Percentiles rank a stretch among this genome's conserved stretches.
These are phyloP conservation scores for Anser cygnoides DNA, from an alignment of 2,113 vertebrate species.

Conservation along the genomic window DNA sequence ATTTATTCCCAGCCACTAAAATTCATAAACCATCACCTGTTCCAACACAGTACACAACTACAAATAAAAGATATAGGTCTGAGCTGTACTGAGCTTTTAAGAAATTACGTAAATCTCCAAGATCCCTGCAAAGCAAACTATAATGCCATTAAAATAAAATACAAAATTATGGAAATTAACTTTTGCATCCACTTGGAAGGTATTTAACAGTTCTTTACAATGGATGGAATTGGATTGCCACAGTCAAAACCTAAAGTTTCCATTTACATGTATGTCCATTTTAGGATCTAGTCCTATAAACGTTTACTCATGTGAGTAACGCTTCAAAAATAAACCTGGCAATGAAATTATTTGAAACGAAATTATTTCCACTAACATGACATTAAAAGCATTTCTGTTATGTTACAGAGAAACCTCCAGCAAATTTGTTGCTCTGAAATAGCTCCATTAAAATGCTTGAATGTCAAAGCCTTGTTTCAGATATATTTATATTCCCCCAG, in stretches of 20 bases:
- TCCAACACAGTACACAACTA: neutral
- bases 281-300: neutral
- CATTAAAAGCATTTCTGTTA: constrained; percentile 31
- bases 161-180: neutral
- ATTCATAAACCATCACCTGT: neutral
- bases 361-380: constrained; percentile 46
- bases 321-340: constrained; percentile 36
- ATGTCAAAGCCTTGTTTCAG: neutral
- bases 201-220: neutral
- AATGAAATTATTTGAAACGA: constrained; percentile 24
- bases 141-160: neutral
- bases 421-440: constrained; percentile 10
- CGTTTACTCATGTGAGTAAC: neutral
- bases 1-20: constrained; percentile 8
- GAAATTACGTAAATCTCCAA: neutral
- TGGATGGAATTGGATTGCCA: neutral
- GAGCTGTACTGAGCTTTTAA: neutral
- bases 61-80: neutral
- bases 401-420: neutral
- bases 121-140: neutral
- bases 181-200: neutral
- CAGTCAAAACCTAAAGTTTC: neutral
- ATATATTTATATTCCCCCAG: neutral
- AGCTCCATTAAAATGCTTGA: neutral
- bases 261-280: neutral